Conservation (phyloP, 1,140 invertebrate genomes). For the Triops cancriformis region DNA sequence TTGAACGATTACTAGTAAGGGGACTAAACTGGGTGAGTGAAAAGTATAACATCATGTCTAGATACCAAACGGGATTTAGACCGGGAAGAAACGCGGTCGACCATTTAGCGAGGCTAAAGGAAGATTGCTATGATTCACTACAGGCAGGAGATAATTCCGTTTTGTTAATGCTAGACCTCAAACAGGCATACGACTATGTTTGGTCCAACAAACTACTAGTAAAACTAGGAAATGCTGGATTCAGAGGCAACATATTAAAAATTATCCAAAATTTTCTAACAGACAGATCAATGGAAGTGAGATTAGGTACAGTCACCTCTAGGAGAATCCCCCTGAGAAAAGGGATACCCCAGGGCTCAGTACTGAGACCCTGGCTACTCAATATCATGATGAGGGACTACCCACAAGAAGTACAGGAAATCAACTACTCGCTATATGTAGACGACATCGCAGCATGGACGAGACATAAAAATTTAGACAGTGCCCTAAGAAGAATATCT, state of each 20-base stretch:
- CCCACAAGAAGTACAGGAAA: background rate
- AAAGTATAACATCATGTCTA: background rate
- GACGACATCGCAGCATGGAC: background rate
- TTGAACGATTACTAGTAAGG: background rate
- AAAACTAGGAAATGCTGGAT: background rate
- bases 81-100: background rate
- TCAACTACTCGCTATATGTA: background rate
- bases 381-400: background rate
- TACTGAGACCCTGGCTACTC: background rate
- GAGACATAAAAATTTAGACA: background rate
- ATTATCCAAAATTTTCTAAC: background rate
- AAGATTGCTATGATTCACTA: background rate
- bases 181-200: background rate
- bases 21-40: background rate
- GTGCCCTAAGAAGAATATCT: background rate
- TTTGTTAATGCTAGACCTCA: background rate
- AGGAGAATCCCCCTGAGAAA: background rate
- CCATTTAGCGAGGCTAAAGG: background rate
- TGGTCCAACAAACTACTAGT: background rate
- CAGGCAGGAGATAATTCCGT: background rate
- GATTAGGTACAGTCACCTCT: background rate
- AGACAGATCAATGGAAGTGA: background rate
- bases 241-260: background rate
- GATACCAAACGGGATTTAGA: background rate
- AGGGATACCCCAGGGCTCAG: background rate